A percentile compares a stretch with the other conserved stretches of the same genome.
These are phyloP conservation scores for Nephila pilipes DNA, from an alignment of 1,140 invertebrate genomes.

Conservation along the genomic window DNA sequence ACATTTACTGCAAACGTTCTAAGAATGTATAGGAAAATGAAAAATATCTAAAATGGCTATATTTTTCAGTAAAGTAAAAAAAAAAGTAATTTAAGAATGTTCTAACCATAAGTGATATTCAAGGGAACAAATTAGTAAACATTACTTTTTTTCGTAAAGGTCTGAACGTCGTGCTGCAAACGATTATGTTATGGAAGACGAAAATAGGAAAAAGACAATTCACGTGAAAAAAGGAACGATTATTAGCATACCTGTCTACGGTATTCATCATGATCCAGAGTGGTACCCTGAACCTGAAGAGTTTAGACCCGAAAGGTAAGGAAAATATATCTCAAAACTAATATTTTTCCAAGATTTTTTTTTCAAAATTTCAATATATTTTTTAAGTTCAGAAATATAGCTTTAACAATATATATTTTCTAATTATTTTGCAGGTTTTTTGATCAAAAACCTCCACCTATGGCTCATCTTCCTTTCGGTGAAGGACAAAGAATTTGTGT, in stretches of 20 bases:
- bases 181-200: conserved; percentile 40
- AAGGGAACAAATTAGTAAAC: background rate
- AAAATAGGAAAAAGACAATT: conserved; percentile 44
- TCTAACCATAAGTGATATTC: background rate
- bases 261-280: conserved; percentile 76
- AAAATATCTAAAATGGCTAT: no score
- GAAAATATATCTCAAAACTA: background rate
- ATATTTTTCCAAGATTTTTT: background rate
- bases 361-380: background rate
- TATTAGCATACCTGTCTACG: conserved; percentile 84
- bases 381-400: background rate
- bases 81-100: no score
- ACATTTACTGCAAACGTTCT: no score
- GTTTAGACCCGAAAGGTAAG: conserved; percentile 77
- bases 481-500: conserved; percentile 85
- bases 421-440: background rate
- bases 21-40: no score
- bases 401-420: background rate
- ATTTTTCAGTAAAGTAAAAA: no score
- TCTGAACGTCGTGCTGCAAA: conserved; percentile 37
- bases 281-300: conserved; percentile 76
- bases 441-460: conserved; percentile 77
- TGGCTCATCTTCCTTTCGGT: conserved; percentile 84
- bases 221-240: conserved; percentile 83
- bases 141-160: background rate